phyloP scores from a whole-genome alignment of 1,140 invertebrate genomes.

The Xylocopa sonorina region DNA sequence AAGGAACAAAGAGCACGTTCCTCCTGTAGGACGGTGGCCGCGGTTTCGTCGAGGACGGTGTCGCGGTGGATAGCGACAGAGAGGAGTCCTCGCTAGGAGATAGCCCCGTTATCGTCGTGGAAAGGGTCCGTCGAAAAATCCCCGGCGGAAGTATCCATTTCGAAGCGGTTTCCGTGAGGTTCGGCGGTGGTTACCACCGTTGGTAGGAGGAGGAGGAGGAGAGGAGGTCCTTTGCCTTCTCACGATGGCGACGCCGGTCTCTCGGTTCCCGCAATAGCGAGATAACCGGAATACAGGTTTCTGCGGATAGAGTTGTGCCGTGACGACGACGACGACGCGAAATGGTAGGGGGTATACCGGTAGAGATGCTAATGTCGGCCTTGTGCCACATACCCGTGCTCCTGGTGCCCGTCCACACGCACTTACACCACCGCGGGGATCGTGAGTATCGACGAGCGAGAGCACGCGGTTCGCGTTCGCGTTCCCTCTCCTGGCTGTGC shows the following conservation, averaged over 20 bases:
- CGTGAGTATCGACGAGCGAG: constrained; percentile 38
- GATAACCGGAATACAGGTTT: constrained; percentile 80
- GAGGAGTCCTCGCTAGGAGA: too few species aligned
- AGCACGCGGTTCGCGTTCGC: constrained; percentile 42
- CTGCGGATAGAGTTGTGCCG: constrained; percentile 77
- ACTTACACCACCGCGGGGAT: constrained; percentile 36
- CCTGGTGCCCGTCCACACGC: constrained; percentile 68
- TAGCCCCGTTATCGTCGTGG: constrained; percentile 38
- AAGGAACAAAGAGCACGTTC: constrained; percentile 33
- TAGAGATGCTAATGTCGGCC: constrained; percentile 82
- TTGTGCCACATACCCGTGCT: constrained; percentile 80
- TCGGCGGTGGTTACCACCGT: constrained; percentile 30
- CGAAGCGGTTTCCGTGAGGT: constrained; percentile 53
- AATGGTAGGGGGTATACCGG: constrained; percentile 80
- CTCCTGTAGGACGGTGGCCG: neutral
- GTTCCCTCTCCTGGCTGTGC: neutral
- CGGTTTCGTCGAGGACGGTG: too few species aligned
- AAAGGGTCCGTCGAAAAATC: constrained; percentile 41
- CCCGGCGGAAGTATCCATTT: constrained; percentile 48
- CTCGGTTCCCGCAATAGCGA: constrained; percentile 56
- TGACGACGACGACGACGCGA: constrained; percentile 63
- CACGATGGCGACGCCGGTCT: constrained; percentile 56
- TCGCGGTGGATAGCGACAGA: constrained; percentile 29
- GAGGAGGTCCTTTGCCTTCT: constrained; percentile 65
- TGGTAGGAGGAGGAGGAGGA: too few species aligned